These are phyloP conservation scores for Torymus aiolomorphi DNA, from an alignment of 2,888 invertebrate species.

Conservation along the genomic window DNA sequence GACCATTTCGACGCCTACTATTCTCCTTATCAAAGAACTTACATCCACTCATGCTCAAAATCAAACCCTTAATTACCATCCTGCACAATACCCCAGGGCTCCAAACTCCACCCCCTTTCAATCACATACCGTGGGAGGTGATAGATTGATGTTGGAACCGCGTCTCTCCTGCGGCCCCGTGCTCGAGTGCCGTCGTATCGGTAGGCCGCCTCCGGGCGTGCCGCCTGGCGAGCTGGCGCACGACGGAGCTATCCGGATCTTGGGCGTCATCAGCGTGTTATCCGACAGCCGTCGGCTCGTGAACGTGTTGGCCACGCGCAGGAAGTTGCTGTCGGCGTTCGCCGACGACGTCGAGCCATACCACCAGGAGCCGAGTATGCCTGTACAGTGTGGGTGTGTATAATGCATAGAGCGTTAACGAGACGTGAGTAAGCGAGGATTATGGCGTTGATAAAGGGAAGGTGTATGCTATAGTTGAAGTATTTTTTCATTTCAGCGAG, in stretches of 20 bases:
- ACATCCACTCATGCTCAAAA: too few species aligned
- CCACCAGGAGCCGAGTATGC: conserved; percentile 85
- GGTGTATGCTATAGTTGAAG: too few species aligned
- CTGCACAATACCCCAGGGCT: too few species aligned
- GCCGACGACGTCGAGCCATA: conserved; percentile 89
- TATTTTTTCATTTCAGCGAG: too few species aligned
- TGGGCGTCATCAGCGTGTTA: conserved; percentile 93
- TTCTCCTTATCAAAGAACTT: too few species aligned
- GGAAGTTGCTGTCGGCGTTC: conserved; percentile 87
- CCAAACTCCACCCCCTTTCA: neutral
- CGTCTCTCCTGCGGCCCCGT: conserved; percentile 93
- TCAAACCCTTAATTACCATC: too few species aligned
- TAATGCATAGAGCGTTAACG: too few species aligned
- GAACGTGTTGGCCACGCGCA: conserved; percentile 87
- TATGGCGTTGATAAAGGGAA: too few species aligned
- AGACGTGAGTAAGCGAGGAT: too few species aligned
- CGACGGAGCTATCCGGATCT: conserved; percentile 91
- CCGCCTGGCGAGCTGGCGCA: conserved; percentile 88
- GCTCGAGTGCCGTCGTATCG: conserved; percentile 92
- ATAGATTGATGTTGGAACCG: conserved; percentile 88
- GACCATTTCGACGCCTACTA: too few species aligned
- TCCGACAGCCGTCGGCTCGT: conserved; percentile 93
- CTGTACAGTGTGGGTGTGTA: conserved; percentile 7
- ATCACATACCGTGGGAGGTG: conserved; percentile 88
- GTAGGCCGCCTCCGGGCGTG: conserved; percentile 86